Evolutionary conservation across 2,888 invertebrate species (phyloP).

Genomic region (Synanthedon tipuliformis): DNA sequence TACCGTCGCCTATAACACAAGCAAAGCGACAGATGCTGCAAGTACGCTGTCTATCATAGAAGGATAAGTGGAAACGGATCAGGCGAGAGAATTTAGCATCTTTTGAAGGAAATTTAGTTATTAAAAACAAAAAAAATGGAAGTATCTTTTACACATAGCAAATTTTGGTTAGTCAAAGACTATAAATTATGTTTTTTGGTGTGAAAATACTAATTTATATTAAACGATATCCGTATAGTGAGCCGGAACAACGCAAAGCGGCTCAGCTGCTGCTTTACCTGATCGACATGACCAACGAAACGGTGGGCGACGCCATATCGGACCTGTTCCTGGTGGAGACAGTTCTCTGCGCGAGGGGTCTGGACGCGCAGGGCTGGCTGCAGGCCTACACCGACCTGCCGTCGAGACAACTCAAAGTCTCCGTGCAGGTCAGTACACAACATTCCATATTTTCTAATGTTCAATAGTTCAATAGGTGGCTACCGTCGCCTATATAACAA

Average conservation of each 20-base stretch:
- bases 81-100: too few species aligned
- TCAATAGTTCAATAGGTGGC: too few species aligned
- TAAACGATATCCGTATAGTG: slow-evolving; percentile 18
- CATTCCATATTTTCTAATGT: too few species aligned
- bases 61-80: too few species aligned
- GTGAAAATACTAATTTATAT: not conserved
- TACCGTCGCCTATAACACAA: too few species aligned
- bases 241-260: slow-evolving; percentile 61
- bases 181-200: not conserved
- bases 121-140: too few species aligned
- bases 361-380: slow-evolving; percentile 85
- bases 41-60: too few species aligned
- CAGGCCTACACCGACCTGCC: slow-evolving; percentile 86
- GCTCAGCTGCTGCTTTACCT: slow-evolving; percentile 75
- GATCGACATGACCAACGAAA: slow-evolving; percentile 91
- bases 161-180: too few species aligned
- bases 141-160: too few species aligned
- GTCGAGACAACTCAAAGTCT: slow-evolving; percentile 88
- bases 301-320: slow-evolving; percentile 97
- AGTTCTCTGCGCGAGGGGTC: slow-evolving; percentile 84
- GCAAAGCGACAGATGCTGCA: too few species aligned
- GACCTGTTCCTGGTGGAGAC: slow-evolving; percentile 95
- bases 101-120: too few species aligned
- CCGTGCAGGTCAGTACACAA: slow-evolving; percentile 71
- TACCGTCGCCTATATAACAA: too few species aligned